Percentiles rank a stretch among this genome's conserved stretches.
phyloP scores from a whole-genome alignment of 2,888 invertebrate genomes.

The Hololepta plana region DNA sequence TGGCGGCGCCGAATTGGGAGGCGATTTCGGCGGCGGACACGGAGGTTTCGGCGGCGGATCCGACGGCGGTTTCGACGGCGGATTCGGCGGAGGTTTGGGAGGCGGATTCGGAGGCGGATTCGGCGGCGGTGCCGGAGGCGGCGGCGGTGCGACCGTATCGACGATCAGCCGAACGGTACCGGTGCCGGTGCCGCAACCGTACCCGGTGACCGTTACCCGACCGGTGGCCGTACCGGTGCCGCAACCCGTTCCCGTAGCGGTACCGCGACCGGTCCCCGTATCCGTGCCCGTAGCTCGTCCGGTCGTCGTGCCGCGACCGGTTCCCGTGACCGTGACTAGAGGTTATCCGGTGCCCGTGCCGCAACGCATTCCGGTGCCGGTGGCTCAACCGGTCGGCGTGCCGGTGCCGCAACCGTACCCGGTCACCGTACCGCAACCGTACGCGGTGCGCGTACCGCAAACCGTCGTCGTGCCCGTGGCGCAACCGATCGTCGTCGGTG shows the following conservation, averaged over 20 bases:
- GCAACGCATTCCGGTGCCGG: conserved; percentile 23
- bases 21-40: conserved; percentile 6
- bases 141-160: conserved; percentile 15
- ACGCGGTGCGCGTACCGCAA: conserved; percentile 27
- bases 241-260: conserved; percentile 9
- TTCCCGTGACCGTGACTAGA: conserved; percentile 22
- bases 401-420: conserved; percentile 36
- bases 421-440: conserved; percentile 35
- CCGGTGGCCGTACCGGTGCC: conserved; percentile 18
- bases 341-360: conserved; percentile 24
- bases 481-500: conserved; percentile 32
- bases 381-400: conserved; percentile 18
- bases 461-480: conserved; percentile 34
- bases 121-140: conserved; percentile 11
- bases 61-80: conserved; percentile 4
- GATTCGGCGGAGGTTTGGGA: conserved; percentile 5
- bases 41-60: conserved; percentile 6
- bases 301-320: conserved; percentile 28
- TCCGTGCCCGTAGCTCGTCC: conserved; percentile 14
- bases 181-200: conserved; percentile 25
- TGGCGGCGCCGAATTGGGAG: conserved; percentile 9
- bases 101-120: conserved; percentile 7
- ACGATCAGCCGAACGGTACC: conserved; percentile 21
- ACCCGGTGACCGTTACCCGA: conserved; percentile 26
- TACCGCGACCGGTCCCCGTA: conserved; percentile 9